These are phyloP conservation scores for Eriocheir sinensis DNA, from an alignment of 1,140 invertebrate genomes.

Conservation along the genomic window DNA sequence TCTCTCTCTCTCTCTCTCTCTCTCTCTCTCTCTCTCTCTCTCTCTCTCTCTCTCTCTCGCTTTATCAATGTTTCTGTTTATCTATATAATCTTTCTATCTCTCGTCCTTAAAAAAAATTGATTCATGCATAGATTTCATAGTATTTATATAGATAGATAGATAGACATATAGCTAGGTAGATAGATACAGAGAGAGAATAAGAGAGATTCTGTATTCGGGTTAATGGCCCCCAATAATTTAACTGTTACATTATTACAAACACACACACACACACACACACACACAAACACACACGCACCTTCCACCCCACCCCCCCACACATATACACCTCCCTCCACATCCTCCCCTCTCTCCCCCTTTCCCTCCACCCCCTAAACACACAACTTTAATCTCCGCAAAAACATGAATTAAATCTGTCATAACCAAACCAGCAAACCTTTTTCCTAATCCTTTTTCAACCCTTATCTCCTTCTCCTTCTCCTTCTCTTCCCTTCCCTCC, in stretches of 20 bases:
- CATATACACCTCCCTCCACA: not conserved
- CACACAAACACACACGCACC: not conserved
- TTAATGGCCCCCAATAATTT: not conserved
- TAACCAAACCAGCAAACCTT: not conserved
- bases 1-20: conserved; percentile 16
- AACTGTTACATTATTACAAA: not conserved
- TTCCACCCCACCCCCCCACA: not conserved
- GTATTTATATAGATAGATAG: too few species aligned
- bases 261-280: not conserved
- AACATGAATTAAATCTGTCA: not conserved
- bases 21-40: not conserved
- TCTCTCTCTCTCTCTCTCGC: too few species aligned
- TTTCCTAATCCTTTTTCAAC: too few species aligned
- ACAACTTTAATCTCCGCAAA: not conserved
- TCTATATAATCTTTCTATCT: too few species aligned
- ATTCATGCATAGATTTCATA: too few species aligned
- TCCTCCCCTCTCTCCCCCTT: too few species aligned
- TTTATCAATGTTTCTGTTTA: too few species aligned
- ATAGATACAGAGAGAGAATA: not conserved
- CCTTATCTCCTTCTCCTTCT: not conserved
- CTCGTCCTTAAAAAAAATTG: too few species aligned
- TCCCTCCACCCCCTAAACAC: too few species aligned
- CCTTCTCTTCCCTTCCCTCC: not conserved
- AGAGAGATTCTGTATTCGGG: not conserved
- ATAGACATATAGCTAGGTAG: too few species aligned